These are phyloP conservation scores for Oryzias woworae DNA, from an alignment of 2,113 vertebrate species.

Conservation along the genomic window DNA sequence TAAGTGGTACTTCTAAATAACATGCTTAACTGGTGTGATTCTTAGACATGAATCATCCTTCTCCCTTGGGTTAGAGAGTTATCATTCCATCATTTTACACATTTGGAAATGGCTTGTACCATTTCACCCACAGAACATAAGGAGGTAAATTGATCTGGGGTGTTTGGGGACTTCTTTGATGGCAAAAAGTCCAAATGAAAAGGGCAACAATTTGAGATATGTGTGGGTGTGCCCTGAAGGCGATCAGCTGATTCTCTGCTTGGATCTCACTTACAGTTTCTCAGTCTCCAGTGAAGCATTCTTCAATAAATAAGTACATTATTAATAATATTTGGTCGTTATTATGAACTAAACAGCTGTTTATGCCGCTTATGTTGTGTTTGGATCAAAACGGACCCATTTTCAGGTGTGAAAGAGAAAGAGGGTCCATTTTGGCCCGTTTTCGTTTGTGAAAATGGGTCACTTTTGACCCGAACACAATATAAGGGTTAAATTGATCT, in stretches of 20 bases:
- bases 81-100: slow-evolving; percentile 30
- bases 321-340: too few relatives aligned
- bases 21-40: slow-evolving; percentile 1
- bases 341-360: too few relatives aligned
- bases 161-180: not conserved
- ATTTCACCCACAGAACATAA: slow-evolving; percentile 1
- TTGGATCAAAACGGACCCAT: too few relatives aligned
- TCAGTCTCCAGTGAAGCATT: not conserved
- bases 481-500: too few relatives aligned
- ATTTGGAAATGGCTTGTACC: slow-evolving; percentile 7
- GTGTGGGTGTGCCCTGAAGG: not conserved
- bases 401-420: too few relatives aligned
- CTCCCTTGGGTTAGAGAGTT: slow-evolving; percentile 21
- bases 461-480: not conserved
- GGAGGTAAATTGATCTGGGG: not conserved
- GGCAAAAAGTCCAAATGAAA: not conserved
- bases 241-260: not conserved
- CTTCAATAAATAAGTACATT: too few relatives aligned
- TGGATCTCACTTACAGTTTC: too few relatives aligned
- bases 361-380: too few relatives aligned
- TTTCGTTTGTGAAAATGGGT: too few relatives aligned
- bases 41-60: slow-evolving; percentile 17
- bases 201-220: not conserved
- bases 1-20: slow-evolving; percentile 24
- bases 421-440: too few relatives aligned